Conservation (phyloP, 2,888 invertebrate species). For the Portevinia maculata region DNA sequence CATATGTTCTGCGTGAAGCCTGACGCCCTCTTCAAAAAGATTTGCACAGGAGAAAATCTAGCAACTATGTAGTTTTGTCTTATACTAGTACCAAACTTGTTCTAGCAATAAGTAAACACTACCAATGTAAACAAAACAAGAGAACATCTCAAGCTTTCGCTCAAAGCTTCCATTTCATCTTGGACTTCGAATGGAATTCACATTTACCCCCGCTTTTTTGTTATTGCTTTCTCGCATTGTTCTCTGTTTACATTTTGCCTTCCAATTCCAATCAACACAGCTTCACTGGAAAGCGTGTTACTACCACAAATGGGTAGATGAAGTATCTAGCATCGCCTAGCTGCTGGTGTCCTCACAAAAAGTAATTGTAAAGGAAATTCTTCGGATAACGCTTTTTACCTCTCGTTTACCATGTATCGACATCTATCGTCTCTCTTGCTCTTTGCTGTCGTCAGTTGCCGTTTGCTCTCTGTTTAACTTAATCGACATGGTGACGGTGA, state of each 20-base stretch:
- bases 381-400: constrained; percentile 36
- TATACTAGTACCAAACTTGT: not conserved
- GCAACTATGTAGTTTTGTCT: too few species aligned
- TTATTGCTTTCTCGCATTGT: constrained; percentile 8
- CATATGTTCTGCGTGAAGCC: too few species aligned
- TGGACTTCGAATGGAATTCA: constrained; percentile 1
- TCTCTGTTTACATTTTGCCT: constrained; percentile 69
- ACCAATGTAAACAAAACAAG: constrained; percentile 33
- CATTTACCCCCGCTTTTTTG: constrained; percentile 37
- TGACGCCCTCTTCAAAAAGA: too few species aligned
- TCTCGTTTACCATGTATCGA: constrained; percentile 42
- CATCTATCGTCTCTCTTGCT: constrained; percentile 27
- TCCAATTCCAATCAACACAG: constrained; percentile 40
- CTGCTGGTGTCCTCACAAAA: constrained; percentile 39
- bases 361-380: constrained; percentile 57
- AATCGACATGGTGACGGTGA: constrained; percentile 65
- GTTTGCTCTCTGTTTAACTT: constrained; percentile 49
- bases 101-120: constrained; percentile 29
- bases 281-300: constrained; percentile 47
- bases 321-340: constrained; percentile 21
- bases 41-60: too few species aligned
- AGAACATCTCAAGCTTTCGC: constrained; percentile 35
- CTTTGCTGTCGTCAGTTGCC: constrained; percentile 5
- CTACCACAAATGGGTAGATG: not conserved
- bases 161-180: constrained; percentile 36